These are phyloP conservation scores for Gallinago media DNA, from an alignment of 2,113 vertebrate species.

Conservation along the genomic window DNA sequence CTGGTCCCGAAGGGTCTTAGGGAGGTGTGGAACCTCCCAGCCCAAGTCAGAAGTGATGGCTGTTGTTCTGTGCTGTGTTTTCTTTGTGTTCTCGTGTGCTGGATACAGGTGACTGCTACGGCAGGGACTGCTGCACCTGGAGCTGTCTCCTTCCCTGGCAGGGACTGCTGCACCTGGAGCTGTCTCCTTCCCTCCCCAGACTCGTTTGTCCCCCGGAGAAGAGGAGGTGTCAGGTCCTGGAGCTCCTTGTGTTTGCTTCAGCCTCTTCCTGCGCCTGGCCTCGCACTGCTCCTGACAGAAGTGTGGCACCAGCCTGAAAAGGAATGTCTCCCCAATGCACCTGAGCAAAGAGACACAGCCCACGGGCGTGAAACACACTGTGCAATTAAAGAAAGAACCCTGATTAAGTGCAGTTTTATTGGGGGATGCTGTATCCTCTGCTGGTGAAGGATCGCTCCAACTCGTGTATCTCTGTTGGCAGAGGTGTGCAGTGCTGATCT, in stretches of 20 bases:
- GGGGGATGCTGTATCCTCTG: neutral
- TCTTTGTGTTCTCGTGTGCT: accelerated
- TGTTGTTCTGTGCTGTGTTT: neutral
- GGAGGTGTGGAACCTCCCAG: accelerated
- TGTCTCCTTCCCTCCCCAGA: neutral
- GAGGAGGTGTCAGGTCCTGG: neutral
- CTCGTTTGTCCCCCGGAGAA: neutral
- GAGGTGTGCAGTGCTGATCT: neutral
- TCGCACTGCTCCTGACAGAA: too few relatives aligned
- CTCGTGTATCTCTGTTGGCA: neutral
- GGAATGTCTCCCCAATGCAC: neutral
- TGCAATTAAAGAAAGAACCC: neutral
- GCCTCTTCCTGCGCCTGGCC: neutral
- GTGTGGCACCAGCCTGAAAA: neutral
- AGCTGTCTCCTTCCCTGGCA: neutral
- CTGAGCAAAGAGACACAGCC: neutral
- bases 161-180: too few relatives aligned
- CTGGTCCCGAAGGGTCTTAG: neutral
- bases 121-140: too few relatives aligned
- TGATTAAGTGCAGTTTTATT: neutral
- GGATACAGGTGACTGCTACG: neutral
- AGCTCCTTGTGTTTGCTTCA: neutral
- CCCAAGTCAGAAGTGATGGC: neutral
- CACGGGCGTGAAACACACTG: accelerated
- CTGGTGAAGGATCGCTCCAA: neutral